Conservation (phyloP, 2,888 invertebrate genomes). For the Parnassius smintheus region DNA sequence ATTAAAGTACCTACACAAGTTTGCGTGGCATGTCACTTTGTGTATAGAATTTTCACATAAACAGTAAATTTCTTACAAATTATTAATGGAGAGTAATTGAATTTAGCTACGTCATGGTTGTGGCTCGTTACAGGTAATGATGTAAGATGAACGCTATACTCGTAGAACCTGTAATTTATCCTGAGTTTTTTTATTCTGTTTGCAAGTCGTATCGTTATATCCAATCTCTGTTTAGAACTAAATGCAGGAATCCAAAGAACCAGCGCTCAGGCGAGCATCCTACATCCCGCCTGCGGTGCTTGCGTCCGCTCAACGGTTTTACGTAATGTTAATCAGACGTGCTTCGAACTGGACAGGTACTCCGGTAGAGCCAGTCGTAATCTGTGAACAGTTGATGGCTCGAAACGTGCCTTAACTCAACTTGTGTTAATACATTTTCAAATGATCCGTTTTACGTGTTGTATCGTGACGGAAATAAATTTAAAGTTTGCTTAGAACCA, state of each 20-base stretch:
- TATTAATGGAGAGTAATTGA: constrained; percentile 1
- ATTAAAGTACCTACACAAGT: too few relatives aligned
- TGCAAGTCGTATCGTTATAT: constrained; percentile 5
- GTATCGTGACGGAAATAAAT: too few relatives aligned
- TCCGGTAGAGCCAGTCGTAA: constrained; percentile 5
- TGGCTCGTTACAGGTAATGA: not conserved
- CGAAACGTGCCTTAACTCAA: constrained; percentile 6
- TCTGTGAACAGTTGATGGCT: constrained; percentile 14
- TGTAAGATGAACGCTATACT: too few relatives aligned
- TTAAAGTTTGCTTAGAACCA: too few relatives aligned
- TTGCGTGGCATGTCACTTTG: too few relatives aligned
- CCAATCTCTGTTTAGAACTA: constrained; percentile 8
- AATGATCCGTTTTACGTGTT: constrained; percentile 2
- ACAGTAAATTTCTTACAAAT: too few relatives aligned
- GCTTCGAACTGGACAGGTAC: constrained; percentile 15
- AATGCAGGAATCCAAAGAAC: constrained; percentile 27
- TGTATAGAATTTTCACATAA: too few relatives aligned
- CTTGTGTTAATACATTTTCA: constrained; percentile 15
- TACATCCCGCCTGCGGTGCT: constrained; percentile 34
- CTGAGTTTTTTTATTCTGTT: not conserved
- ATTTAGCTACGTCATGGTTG: not conserved
- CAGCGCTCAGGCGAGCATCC: constrained; percentile 11
- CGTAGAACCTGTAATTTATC: too few relatives aligned
- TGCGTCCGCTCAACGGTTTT: constrained; percentile 34
- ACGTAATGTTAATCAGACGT: constrained; percentile 24